These are phyloP conservation scores for Callyntrura sp. DNA, from an alignment of 2,888 invertebrate species.

Conservation along the genomic window DNA sequence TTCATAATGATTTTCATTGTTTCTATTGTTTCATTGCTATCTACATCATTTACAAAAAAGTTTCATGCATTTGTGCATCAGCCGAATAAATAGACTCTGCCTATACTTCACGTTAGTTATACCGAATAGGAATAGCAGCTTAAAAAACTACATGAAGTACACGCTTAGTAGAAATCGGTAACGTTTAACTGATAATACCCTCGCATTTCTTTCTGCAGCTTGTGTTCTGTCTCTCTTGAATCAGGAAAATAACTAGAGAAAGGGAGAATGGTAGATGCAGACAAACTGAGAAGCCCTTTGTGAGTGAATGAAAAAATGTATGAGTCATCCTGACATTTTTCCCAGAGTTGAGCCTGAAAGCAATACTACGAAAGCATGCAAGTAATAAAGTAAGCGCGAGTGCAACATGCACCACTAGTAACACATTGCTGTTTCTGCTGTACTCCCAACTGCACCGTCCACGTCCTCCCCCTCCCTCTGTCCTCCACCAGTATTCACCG, in stretches of 20 bases:
- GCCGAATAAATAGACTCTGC: no score
- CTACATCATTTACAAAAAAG: no score
- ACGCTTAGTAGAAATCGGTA: no score
- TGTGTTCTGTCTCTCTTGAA: background rate
- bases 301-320: slow-evolving; percentile 47
- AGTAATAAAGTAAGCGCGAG: slow-evolving; percentile 30
- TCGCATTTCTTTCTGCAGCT: background rate
- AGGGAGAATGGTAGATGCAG: slow-evolving; percentile 8
- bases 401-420: slow-evolving; percentile 19
- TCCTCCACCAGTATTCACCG: background rate
- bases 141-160: no score
- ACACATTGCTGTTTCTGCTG: background rate
- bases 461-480: background rate
- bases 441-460: slow-evolving; percentile 47
- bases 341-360: slow-evolving; percentile 14
- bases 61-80: no score
- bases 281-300: slow-evolving; percentile 44
- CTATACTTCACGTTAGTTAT: no score
- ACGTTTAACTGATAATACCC: no score
- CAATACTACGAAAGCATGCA: background rate
- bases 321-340: slow-evolving; percentile 73
- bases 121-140: no score
- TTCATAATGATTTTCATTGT: no score
- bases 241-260: slow-evolving; percentile 24
- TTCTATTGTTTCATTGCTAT: no score